Evolutionary conservation across 1,140 invertebrate species (phyloP).

Genomic region (Cyphomyrmex costatus): DNA sequence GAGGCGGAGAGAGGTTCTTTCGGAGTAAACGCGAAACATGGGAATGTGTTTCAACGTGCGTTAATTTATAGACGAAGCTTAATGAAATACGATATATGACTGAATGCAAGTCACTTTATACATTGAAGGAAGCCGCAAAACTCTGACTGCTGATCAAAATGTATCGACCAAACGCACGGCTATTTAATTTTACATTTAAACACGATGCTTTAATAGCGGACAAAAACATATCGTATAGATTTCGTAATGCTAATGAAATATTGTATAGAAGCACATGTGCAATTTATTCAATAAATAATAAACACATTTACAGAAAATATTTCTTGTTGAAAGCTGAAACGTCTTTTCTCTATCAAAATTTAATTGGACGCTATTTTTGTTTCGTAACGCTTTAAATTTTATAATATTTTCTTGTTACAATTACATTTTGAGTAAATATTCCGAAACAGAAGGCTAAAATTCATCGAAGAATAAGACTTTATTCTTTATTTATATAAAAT

Average conservation of each 20-base stretch:
- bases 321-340: constrained; percentile 4
- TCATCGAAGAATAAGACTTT: not conserved
- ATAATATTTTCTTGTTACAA: not conserved
- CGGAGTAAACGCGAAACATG: not conserved
- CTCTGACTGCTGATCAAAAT: constrained; percentile 5
- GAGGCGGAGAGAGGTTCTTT: not conserved
- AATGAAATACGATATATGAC: constrained; percentile 23
- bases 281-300: not conserved
- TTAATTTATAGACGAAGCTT: constrained; percentile 29
- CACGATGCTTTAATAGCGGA: not conserved
- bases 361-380: constrained; percentile 6
- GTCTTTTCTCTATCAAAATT: not conserved
- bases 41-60: not conserved
- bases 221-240: constrained; percentile 13
- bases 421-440: not conserved
- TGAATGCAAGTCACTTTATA: not conserved
- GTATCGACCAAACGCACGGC: not conserved
- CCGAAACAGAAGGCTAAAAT: not conserved
- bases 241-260: constrained; percentile 28
- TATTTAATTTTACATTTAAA: constrained; percentile 43
- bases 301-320: not conserved
- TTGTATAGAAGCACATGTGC: not conserved
- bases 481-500: not conserved
- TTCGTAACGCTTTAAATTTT: not conserved
- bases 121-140: constrained; percentile 34